Evolutionary conservation across 1,140 invertebrate species (phyloP), one percentile per base, ranked within the genome.

Genomic region (Pachyrhynchus sulphureomaculatus): DNA sequence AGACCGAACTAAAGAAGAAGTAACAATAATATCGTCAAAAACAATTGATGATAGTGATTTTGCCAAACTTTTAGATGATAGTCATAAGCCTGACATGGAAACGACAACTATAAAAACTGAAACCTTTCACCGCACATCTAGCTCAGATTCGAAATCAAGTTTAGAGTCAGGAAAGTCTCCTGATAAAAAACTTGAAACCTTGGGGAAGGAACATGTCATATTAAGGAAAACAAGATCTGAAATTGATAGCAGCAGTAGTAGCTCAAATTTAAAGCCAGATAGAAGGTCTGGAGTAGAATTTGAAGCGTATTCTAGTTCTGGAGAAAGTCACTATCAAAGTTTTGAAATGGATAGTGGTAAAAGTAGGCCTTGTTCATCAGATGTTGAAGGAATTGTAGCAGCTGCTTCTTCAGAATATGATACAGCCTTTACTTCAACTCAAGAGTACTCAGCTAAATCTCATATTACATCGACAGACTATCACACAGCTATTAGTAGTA

Each of bases 251-350:
- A 72, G 70, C 79, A 79, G 71, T 79, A 84, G 67, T 73, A 84
- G 65, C 77, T 82, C 55, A 75, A 80, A 70, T 76, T 79, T 58
- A 76, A 83, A 68, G 18, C 70, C 64, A 3, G 86, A 88, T 64
- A 76, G 86, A 62, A 80, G 83, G 75, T 88, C 86, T 6, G 82
- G 82, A 18, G 80, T 85, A 24, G 86, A 88, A 70, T 78, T 85
- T 18, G 90, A 92, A 76, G 77, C 84, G 18, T 89, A 87, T 75
- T 93, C 91, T 0, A 93, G 91, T 78, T 93, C 92, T n/a, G 84
- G 90, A 41, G 91, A 92, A 67, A 94, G 91, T 74, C 88, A 90
- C 67, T 94, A 93, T 75, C 90, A 92, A 59, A 93, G 91, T 51
- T 92, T 91, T 75, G 92, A 93, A 69, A 87, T 88, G 26, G 85